phyloP scores from a whole-genome alignment of 1,140 invertebrate genomes.

The Nilaparvata lugens region DNA sequence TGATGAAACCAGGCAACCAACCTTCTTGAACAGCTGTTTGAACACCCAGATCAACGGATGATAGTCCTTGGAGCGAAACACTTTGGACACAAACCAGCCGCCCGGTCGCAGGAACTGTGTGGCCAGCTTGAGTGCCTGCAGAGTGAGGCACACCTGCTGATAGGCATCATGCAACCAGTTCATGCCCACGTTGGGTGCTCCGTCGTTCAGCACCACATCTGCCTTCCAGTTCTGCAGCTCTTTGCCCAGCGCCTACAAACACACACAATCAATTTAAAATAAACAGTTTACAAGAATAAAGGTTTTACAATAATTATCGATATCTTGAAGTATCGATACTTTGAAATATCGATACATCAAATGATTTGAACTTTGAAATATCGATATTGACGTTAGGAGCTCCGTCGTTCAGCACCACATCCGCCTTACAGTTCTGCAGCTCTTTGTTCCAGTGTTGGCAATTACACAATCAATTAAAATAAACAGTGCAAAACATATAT shows the following conservation, averaged over 20 bases:
- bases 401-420: conserved; percentile 94
- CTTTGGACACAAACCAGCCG: conserved; percentile 98
- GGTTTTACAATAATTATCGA: too few relatives aligned
- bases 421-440: conserved; percentile 92
- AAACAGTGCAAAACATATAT: too few relatives aligned
- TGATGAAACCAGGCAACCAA: conserved; percentile 20
- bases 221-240: conserved; percentile 94
- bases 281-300: too few relatives aligned
- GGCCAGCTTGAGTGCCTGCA: conserved; percentile 88
- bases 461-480: too few relatives aligned
- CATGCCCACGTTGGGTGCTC: conserved; percentile 96
- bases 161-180: conserved; percentile 98
- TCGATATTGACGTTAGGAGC: conserved; percentile 99
- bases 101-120: conserved; percentile 85
- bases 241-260: conserved; percentile 62
- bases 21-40: conserved; percentile 89
- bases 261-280: too few relatives aligned
- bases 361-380: too few relatives aligned
- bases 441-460: conserved; percentile 70
- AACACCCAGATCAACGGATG: conserved; percentile 90
- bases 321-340: too few relatives aligned
- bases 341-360: too few relatives aligned
- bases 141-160: conserved; percentile 80
- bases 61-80: conserved; percentile 98
- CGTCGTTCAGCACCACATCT: conserved; percentile 93